A percentile compares a stretch with the other conserved stretches of the same genome.
phyloP scores from a whole-genome alignment of 2,797 vertebrate species.

The Danionella dracula region DNA sequence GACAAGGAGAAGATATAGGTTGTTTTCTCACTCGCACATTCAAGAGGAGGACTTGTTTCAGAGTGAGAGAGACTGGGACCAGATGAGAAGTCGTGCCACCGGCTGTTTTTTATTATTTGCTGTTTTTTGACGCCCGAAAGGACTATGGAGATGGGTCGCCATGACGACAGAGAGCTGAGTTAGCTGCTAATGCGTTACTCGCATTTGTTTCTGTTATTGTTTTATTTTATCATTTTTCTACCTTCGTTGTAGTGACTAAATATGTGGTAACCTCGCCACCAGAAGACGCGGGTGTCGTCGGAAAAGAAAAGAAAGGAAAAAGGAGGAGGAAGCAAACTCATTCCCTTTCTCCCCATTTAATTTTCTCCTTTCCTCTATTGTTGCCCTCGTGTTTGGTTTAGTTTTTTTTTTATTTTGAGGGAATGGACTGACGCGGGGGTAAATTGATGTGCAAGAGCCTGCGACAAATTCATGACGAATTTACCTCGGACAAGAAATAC shows the following conservation, averaged over 20 bases:
- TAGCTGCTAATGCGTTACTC: constrained; percentile 59
- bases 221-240: constrained; percentile 47
- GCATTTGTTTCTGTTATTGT: constrained; percentile 53
- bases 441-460: constrained; percentile 61
- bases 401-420: constrained; percentile 60
- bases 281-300: constrained; percentile 64
- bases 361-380: background rate
- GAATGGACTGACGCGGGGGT: constrained; percentile 66
- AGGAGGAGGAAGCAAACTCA: constrained; percentile 51
- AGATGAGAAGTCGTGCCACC: constrained; percentile 34
- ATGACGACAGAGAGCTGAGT: constrained; percentile 62
- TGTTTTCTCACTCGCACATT: background rate
- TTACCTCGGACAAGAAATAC: constrained; percentile 50
- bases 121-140: constrained; percentile 28
- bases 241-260: constrained; percentile 40
- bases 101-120: constrained; percentile 22
- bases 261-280: constrained; percentile 58
- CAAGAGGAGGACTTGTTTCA: constrained; percentile 47
- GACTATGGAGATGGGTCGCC: constrained; percentile 57
- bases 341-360: background rate
- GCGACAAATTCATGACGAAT: constrained; percentile 67
- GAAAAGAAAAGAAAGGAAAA: constrained; percentile 50
- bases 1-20: background rate
- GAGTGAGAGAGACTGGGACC: constrained; percentile 43
- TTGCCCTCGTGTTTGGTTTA: background rate